A percentile compares a stretch with the other conserved stretches of the same genome.
Conservation (phyloP, 2,888 invertebrate species). For the Agrilus mali region DNA sequence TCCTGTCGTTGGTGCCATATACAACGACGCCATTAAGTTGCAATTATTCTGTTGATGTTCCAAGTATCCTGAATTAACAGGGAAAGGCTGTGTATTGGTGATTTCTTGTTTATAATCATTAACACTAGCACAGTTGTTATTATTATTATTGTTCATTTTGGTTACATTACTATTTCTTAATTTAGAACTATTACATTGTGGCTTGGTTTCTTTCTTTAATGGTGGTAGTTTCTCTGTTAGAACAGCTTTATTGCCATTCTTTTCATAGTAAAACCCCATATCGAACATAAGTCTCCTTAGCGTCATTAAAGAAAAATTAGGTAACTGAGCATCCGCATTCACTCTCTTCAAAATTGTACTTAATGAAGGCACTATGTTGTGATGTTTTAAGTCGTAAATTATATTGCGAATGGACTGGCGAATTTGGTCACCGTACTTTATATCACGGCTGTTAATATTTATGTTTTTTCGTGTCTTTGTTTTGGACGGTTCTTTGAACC, state of each 20-base stretch:
- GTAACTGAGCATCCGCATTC: conserved; percentile 22
- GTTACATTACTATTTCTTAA: conserved; percentile 3
- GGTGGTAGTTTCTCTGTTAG: conserved; percentile 23
- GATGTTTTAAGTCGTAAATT: conserved; percentile 28
- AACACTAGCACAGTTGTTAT: neutral
- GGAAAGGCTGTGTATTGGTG: too few species aligned
- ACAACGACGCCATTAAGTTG: too few species aligned
- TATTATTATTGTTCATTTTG: conserved; percentile 3
- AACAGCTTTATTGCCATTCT: conserved; percentile 28
- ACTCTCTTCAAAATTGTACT: conserved; percentile 29
- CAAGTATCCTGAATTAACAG: too few species aligned
- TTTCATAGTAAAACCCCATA: conserved; percentile 33
- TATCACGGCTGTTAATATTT: conserved; percentile 31
- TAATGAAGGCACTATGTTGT: conserved; percentile 28
- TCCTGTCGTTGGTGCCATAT: too few species aligned
- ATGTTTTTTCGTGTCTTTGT: conserved; percentile 30
- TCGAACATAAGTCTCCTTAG: conserved; percentile 29
- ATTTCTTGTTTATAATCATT: too few species aligned
- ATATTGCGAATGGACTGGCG: conserved; percentile 28
- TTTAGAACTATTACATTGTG: neutral
- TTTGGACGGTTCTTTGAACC: conserved; percentile 30
- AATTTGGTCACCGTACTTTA: conserved; percentile 29
- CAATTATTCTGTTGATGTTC: too few species aligned
- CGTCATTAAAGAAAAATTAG: conserved; percentile 32
- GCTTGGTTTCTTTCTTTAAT: conserved; percentile 9